These are phyloP conservation scores for Zophobas morio DNA, from an alignment of 1,140 invertebrate genomes.

Conservation along the genomic window DNA sequence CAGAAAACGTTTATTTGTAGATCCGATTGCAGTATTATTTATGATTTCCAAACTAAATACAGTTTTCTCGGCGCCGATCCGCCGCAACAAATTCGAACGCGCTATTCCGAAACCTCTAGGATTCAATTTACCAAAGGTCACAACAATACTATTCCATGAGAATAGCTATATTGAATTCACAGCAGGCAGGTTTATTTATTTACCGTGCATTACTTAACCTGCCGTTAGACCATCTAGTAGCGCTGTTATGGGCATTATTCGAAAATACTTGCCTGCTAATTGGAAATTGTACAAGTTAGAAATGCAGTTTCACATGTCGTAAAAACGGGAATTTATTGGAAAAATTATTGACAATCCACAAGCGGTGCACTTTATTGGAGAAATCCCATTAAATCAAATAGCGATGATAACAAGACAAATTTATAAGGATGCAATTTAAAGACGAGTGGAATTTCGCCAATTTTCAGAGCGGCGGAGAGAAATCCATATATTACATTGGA, in stretches of 20 bases:
- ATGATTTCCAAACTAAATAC: no score
- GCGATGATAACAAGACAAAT: background rate
- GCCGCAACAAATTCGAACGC: no score
- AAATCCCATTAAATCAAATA: no score
- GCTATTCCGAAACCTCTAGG: background rate
- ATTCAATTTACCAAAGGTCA: background rate
- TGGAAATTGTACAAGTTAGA: background rate
- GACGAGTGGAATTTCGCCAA: background rate
- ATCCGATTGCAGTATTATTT: no score
- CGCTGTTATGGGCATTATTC: background rate
- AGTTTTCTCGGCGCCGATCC: no score
- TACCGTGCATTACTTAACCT: background rate
- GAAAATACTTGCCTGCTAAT: background rate
- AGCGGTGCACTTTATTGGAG: background rate
- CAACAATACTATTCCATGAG: background rate
- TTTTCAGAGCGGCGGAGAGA: background rate
- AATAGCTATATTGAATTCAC: background rate
- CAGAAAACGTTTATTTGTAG: no score
- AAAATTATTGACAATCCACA: background rate
- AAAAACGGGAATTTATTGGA: background rate
- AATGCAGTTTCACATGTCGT: background rate
- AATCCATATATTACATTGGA: no score
- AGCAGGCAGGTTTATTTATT: constrained; percentile 3
- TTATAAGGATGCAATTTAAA: background rate
- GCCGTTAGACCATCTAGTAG: background rate